phyloP scores from a whole-genome alignment of 2,113 vertebrate genomes.

The Raja brachyura region DNA sequence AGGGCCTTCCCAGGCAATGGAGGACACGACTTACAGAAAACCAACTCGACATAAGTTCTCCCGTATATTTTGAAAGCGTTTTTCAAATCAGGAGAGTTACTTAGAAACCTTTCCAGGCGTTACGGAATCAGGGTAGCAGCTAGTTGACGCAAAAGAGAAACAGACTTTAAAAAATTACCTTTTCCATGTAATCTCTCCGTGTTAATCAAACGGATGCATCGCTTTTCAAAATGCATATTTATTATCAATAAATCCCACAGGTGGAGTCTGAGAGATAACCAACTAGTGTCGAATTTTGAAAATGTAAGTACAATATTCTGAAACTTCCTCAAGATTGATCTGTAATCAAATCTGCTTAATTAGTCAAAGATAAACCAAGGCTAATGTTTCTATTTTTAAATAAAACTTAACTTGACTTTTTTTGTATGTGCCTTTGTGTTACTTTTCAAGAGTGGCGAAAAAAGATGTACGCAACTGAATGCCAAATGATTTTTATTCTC shows the following conservation, averaged over 20 bases:
- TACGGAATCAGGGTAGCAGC: no score
- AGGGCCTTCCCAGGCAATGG: no score
- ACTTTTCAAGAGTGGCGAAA: neutral
- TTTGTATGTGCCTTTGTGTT: neutral
- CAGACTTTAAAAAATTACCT: no score
- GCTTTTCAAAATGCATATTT: neutral
- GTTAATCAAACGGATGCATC: no score
- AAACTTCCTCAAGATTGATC: neutral
- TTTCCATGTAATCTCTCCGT: no score
- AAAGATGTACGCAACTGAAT: neutral
- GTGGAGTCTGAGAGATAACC: neutral
- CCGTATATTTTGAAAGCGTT: no score
- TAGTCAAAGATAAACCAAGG: neutral
- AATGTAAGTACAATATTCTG: neutral
- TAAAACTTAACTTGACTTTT: neutral
- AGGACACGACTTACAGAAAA: no score
- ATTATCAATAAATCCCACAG: neutral
- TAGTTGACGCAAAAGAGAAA: no score
- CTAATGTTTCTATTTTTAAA: neutral
- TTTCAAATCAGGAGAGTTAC: no score
- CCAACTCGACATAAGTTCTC: no score
- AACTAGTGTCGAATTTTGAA: neutral
- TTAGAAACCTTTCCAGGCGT: no score
- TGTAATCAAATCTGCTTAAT: neutral
- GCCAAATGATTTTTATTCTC: neutral